These are phyloP conservation scores for Rissa tridactyla DNA, from an alignment of 2,113 vertebrate genomes.

Conservation along the genomic window DNA sequence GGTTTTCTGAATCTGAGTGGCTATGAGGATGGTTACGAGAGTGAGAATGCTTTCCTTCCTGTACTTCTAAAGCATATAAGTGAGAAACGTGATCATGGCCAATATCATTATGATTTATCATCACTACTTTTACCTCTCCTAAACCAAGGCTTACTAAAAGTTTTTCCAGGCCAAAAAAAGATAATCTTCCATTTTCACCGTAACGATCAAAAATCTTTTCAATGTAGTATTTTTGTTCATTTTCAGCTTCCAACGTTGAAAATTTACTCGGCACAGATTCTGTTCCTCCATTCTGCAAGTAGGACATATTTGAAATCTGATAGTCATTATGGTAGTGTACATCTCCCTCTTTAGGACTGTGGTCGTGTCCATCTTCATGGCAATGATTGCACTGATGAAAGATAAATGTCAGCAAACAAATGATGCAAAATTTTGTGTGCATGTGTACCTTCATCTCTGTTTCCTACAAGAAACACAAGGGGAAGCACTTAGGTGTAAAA, in stretches of 20 bases:
- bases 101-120: slow-evolving; percentile 86
- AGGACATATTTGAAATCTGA: slow-evolving; percentile 83
- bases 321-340: slow-evolving; percentile 78
- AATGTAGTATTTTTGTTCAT: slow-evolving; percentile 91
- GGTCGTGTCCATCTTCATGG: slow-evolving; percentile 80
- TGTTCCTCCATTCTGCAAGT: slow-evolving; percentile 68
- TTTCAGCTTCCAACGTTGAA: slow-evolving; percentile 75
- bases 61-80: slow-evolving; percentile 86
- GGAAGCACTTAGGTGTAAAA: background rate
- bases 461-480: slow-evolving; percentile 61
- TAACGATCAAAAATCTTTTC: slow-evolving; percentile 91
- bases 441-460: slow-evolving; percentile 91
- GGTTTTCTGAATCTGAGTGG: slow-evolving; percentile 70
- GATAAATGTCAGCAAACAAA: slow-evolving; percentile 94
- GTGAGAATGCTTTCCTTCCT: slow-evolving; percentile 86
- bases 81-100: slow-evolving; percentile 95
- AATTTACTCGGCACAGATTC: slow-evolving; percentile 59
- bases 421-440: slow-evolving; percentile 95
- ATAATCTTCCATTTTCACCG: slow-evolving; percentile 86
- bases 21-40: slow-evolving; percentile 65
- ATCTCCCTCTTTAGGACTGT: slow-evolving; percentile 43
- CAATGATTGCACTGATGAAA: slow-evolving; percentile 92
- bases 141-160: slow-evolving; percentile 90
- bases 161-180: slow-evolving; percentile 91
- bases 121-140: slow-evolving; percentile 89